These are phyloP conservation scores for Clarias laeviceps DNA, from an alignment of 2,797 vertebrate species.

Conservation along the genomic window DNA sequence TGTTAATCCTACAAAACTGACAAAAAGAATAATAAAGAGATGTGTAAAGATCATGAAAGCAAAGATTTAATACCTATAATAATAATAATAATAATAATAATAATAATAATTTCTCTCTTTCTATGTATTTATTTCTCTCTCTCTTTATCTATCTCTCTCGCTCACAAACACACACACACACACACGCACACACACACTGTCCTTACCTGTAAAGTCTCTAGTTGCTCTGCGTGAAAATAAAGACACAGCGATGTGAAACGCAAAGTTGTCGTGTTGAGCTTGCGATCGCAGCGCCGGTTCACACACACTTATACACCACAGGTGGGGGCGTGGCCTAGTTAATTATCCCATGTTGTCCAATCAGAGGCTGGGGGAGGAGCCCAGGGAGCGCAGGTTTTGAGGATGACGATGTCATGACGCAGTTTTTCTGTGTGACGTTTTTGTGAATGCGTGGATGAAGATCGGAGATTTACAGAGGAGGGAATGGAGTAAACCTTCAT, in stretches of 20 bases:
- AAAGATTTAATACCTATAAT: not conserved
- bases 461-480: not conserved
- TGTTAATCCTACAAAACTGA: not conserved
- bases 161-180: conserved; percentile 6
- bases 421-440: conserved; percentile 10
- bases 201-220: conserved; percentile 1
- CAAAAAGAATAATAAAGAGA: not conserved
- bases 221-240: not conserved
- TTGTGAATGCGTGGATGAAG: not conserved
- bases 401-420: not conserved
- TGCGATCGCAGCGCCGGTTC: not conserved
- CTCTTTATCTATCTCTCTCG: not conserved
- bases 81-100: not conserved
- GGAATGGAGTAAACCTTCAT: not conserved
- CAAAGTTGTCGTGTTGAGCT: conserved; percentile 6
- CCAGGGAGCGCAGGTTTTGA: not conserved
- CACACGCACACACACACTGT: not conserved
- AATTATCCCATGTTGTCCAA: conserved; percentile 20
- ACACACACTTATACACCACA: conserved; percentile 26
- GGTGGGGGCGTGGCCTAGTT: conserved; percentile 26
- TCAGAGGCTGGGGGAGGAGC: not conserved
- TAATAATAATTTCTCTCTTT: not conserved
- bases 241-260: not conserved
- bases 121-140: too few relatives aligned
- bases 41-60: not conserved